Conservation (phyloP, 2,888 invertebrate species). For the Melolontha melolontha region DNA sequence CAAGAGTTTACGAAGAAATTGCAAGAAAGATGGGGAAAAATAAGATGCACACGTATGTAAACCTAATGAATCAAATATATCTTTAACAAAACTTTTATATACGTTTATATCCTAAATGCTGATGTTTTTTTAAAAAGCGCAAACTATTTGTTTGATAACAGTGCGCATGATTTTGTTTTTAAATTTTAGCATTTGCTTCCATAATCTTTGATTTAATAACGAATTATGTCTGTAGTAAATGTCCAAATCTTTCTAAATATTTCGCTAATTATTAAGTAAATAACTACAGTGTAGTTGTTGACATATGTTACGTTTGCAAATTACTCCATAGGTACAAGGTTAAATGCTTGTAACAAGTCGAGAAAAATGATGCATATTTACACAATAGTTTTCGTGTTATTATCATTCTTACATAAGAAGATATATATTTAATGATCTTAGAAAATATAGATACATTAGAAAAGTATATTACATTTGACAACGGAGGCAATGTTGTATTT, state of each 20-base stretch:
- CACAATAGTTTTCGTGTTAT: not conserved
- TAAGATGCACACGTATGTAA: constrained; percentile 55
- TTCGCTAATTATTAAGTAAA: not conserved
- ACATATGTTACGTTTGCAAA: constrained; percentile 24
- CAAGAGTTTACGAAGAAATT: not conserved
- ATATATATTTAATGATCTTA: too few species aligned
- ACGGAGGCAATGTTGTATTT: too few species aligned
- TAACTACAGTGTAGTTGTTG: constrained; percentile 1
- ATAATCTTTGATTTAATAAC: not conserved
- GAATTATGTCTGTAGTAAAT: not conserved
- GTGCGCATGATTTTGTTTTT: too few species aligned
- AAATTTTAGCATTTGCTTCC: too few species aligned
- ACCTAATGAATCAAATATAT: constrained; percentile 2
- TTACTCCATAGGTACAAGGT: constrained; percentile 18
- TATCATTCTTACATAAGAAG: too few species aligned
- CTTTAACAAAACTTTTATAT: not conserved
- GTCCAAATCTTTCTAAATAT: too few species aligned
- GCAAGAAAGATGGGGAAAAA: constrained; percentile 51
- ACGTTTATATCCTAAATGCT: too few species aligned
- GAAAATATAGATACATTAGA: too few species aligned
- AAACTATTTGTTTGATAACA: too few species aligned
- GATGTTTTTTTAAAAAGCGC: too few species aligned
- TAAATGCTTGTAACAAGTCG: not conserved
- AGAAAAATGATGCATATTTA: not conserved
- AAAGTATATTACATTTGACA: too few species aligned